Evolutionary conservation across 2,113 vertebrate genomes (phyloP).

Genomic region (Cinclus cinclus): DNA sequence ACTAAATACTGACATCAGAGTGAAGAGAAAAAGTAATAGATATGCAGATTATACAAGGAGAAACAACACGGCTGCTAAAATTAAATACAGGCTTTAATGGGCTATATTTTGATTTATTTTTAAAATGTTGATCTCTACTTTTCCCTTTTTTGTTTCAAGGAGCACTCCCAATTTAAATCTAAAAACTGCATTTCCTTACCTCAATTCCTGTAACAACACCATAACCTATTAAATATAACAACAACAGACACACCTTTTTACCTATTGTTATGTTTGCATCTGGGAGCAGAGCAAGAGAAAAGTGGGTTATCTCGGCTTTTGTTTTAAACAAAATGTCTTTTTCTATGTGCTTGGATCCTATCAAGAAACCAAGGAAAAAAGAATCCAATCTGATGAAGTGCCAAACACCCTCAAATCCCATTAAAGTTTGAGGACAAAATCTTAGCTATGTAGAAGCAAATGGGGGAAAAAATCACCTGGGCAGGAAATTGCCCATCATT

Average conservation of each 20-base stretch:
- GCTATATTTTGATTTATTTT: conserved; percentile 20
- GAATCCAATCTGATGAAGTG: background rate
- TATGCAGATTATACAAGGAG: background rate
- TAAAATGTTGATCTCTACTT: conserved; percentile 48
- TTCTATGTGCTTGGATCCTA: background rate
- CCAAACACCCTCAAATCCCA: background rate
- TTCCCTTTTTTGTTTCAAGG: conserved; percentile 40
- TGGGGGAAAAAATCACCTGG: background rate
- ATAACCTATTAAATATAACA: background rate
- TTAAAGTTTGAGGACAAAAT: background rate
- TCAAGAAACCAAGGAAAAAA: background rate
- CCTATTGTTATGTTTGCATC: background rate
- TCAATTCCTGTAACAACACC: conserved; percentile 16
- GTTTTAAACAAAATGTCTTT: background rate
- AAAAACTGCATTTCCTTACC: conserved; percentile 44
- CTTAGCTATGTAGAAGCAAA: background rate
- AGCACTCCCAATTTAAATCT: background rate
- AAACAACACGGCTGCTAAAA: conserved; percentile 43
- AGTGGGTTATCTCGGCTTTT: background rate
- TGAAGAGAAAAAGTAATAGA: conserved; percentile 2
- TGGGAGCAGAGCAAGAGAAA: background rate
- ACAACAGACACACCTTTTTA: background rate
- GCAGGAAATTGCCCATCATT: background rate
- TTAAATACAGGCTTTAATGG: conserved; percentile 11
- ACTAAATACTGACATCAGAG: conserved; percentile 8